A percentile compares a stretch with the other conserved stretches of the same genome.
phyloP scores from a whole-genome alignment of 2,888 invertebrate genomes.

The Ornithoptera alexandrae region DNA sequence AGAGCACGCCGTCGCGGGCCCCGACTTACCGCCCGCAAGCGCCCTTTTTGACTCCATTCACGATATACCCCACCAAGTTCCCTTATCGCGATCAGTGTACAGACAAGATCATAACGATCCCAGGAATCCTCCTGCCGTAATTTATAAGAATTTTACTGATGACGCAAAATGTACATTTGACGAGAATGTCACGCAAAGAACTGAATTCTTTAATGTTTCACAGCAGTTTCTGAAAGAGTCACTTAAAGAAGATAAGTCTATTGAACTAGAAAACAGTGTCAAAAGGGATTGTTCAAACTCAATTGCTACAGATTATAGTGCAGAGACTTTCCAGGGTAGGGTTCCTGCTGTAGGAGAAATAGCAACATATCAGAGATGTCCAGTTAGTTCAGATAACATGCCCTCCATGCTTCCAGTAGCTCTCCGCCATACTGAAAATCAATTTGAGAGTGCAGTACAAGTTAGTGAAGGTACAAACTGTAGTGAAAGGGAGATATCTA shows the following conservation, averaged over 20 bases:
- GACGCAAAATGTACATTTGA: constrained; percentile 54
- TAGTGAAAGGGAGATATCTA: constrained; percentile 62
- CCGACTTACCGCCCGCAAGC: constrained; percentile 52
- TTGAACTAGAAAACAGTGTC: constrained; percentile 41
- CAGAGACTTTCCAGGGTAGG: constrained; percentile 58
- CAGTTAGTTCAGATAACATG: constrained; percentile 55
- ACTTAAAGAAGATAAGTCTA: constrained; percentile 50
- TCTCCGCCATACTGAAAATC: constrained; percentile 56
- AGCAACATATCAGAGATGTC: constrained; percentile 64
- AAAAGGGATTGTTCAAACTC: constrained; percentile 55
- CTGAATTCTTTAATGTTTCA: constrained; percentile 53
- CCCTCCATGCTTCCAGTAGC: constrained; percentile 56
- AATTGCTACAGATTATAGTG: constrained; percentile 49
- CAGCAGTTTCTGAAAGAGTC: constrained; percentile 59
- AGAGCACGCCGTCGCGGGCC: constrained; percentile 71
- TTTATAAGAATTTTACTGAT: constrained; percentile 60
- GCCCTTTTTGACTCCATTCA: constrained; percentile 51
- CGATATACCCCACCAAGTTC: constrained; percentile 54
- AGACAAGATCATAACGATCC: constrained; percentile 52
- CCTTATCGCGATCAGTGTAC: constrained; percentile 52
- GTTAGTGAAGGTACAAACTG: constrained; percentile 55
- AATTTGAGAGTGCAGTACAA: constrained; percentile 62
- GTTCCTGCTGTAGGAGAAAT: constrained; percentile 53
- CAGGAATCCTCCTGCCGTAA: constrained; percentile 46
- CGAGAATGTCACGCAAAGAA: constrained; percentile 48